Evolutionary conservation across 2,888 invertebrate genomes (phyloP).

Genomic region (Linnaemya vulpina): DNA sequence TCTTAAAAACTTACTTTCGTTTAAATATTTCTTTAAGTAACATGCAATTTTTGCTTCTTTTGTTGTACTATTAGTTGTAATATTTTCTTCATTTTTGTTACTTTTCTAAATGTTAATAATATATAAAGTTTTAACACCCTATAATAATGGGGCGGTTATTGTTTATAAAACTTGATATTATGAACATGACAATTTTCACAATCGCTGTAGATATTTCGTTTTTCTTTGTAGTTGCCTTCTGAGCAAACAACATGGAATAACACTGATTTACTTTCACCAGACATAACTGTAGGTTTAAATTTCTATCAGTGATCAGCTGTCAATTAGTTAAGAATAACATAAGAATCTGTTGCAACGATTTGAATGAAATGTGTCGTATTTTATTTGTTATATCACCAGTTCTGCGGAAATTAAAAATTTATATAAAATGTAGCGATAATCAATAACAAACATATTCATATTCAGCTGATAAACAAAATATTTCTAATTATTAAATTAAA

Average conservation of each 20-base stretch:
- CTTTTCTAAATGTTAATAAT: conserved; percentile 23
- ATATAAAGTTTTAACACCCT: conserved; percentile 20
- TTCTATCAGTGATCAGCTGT: too few relatives aligned
- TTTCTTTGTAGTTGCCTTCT: too few relatives aligned
- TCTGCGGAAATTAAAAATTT: too few relatives aligned
- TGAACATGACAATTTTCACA: background rate
- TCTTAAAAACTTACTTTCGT: conserved; percentile 63
- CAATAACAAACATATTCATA: too few relatives aligned
- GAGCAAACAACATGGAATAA: background rate
- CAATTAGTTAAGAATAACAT: too few relatives aligned
- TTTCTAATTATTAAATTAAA: too few relatives aligned
- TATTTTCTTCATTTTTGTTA: background rate
- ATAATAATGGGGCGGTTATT: background rate
- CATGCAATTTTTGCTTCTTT: conserved; percentile 64
- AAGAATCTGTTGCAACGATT: too few relatives aligned
- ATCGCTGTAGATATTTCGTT: background rate
- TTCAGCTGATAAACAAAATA: too few relatives aligned
- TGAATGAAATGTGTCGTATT: too few relatives aligned
- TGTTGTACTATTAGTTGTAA: background rate
- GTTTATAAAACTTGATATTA: background rate
- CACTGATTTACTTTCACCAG: background rate
- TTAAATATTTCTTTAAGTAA: conserved; percentile 46
- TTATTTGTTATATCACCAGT: too few relatives aligned
- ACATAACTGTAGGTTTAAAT: too few relatives aligned
- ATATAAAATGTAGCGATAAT: too few relatives aligned